A percentile compares a stretch with the other conserved stretches of the same genome.
phyloP scores from a whole-genome alignment of 2,113 vertebrate genomes.

The Andinoacara biseriatus region DNA sequence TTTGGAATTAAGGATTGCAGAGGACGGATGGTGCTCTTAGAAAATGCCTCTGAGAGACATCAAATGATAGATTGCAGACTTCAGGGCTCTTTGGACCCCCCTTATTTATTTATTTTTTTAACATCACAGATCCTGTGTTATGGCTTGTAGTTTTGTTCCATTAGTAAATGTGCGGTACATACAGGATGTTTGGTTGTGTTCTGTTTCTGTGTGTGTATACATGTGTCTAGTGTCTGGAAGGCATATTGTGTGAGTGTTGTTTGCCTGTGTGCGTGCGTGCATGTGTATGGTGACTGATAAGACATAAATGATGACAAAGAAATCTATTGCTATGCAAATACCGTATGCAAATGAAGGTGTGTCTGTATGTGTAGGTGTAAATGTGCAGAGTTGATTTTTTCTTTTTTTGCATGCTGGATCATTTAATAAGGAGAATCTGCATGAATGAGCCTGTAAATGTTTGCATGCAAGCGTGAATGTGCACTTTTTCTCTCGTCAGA shows the following conservation, averaged over 20 bases:
- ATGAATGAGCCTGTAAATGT: conserved; percentile 23
- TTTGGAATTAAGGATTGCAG: conserved; percentile 44
- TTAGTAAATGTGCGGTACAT: conserved; percentile 22
- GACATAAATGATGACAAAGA: conserved; percentile 25
- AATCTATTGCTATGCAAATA: conserved; percentile 43
- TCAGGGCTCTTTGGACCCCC: conserved; percentile 26
- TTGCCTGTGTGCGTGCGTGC: background rate
- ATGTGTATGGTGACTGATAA: conserved; percentile 1
- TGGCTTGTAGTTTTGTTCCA: conserved; percentile 37
- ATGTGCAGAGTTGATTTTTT: background rate
- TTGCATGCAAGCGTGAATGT: conserved; percentile 1
- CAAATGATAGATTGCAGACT: conserved; percentile 46
- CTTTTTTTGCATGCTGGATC: background rate
- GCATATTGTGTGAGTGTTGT: background rate
- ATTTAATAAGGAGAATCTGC: background rate
- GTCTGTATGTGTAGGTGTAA: conserved; percentile 19
- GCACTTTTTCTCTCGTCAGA: conserved; percentile 19
- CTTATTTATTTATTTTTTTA: background rate
- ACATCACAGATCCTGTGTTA: conserved; percentile 19
- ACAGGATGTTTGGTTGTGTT: conserved; percentile 4
- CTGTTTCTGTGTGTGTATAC: conserved; percentile 4
- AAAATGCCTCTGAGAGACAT: conserved; percentile 33
- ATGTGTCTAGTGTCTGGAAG: conserved; percentile 4
- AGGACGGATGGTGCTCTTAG: conserved; percentile 9
- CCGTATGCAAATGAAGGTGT: conserved; percentile 35